Percentiles rank a stretch among this genome's conserved stretches.
Evolutionary conservation across 2,797 vertebrate genomes (phyloP).

Genomic region (Gymnothorax javanicus): DNA sequence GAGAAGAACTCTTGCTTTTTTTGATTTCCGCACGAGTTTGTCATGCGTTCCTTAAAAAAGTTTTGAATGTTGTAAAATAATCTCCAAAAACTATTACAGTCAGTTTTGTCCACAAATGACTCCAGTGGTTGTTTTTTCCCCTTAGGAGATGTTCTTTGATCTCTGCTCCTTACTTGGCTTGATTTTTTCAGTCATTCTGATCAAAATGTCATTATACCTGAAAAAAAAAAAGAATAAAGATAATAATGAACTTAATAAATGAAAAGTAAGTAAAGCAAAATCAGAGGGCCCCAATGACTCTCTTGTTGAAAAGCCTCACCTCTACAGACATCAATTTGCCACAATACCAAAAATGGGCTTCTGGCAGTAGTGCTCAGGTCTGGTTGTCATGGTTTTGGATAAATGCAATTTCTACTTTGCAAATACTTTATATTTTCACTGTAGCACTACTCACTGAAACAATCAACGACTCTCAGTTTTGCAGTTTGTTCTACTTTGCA

Average conservation of each 20-base stretch:
- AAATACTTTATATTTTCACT: not conserved
- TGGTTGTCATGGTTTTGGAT: not conserved
- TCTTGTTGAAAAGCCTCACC: constrained; percentile 5
- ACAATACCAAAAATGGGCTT: not conserved
- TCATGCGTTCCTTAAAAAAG: constrained; percentile 1
- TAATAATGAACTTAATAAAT: constrained; percentile 24
- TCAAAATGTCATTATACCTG: constrained; percentile 23
- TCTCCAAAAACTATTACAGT: not conserved
- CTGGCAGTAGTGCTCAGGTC: not conserved
- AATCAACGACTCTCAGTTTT: not conserved
- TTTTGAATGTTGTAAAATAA: constrained; percentile 7
- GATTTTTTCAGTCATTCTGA: constrained; percentile 15
- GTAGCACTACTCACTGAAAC: not conserved
- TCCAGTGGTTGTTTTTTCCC: not conserved
- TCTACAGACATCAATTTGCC: not conserved
- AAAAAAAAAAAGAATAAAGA: constrained; percentile 14
- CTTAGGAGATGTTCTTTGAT: constrained; percentile 10
- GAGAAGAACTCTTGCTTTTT: not conserved
- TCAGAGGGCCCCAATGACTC: not conserved
- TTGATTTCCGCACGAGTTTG: not conserved
- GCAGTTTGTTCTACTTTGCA: constrained; percentile 1
- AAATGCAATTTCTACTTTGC: not conserved
- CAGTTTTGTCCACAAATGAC: not conserved
- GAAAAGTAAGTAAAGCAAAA: constrained; percentile 19
- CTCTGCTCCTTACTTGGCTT: constrained; percentile 13